These are phyloP conservation scores for Brachirus orientalis DNA, from an alignment of 2,113 vertebrate species.

Conservation along the genomic window DNA sequence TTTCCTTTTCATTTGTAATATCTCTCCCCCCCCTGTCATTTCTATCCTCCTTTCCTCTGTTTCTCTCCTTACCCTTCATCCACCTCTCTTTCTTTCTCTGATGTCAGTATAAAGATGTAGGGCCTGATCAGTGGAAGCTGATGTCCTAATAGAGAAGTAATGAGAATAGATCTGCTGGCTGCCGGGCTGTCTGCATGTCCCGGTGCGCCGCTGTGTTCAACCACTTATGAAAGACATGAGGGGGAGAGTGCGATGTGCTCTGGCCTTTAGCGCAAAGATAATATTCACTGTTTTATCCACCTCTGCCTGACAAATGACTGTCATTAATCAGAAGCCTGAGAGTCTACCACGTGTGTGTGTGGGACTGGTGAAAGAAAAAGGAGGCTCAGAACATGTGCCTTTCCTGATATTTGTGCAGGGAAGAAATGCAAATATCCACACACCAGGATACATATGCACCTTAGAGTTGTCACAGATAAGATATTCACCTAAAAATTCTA, in stretches of 20 bases:
- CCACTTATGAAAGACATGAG: conserved; percentile 78
- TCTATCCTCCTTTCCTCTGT: conserved; percentile 7
- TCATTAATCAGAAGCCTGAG: conserved; percentile 75
- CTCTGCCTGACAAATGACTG: conserved; percentile 79
- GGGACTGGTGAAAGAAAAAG: background rate
- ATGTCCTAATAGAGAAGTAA: conserved; percentile 79
- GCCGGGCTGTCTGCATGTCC: conserved; percentile 60
- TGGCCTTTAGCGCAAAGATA: conserved; percentile 78
- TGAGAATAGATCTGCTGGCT: conserved; percentile 79
- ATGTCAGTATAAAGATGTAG: conserved; percentile 71
- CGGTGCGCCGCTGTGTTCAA: conserved; percentile 65
- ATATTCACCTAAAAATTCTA: conserved; percentile 1
- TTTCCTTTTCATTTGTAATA: conserved; percentile 37
- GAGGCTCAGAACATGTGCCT: conserved; percentile 31
- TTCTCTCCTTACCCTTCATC: conserved; percentile 56
- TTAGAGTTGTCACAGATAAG: conserved; percentile 13
- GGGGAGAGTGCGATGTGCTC: conserved; percentile 62
- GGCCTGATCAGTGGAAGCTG: conserved; percentile 77
- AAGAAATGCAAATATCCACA: conserved; percentile 49
- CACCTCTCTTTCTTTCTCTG: conserved; percentile 34
- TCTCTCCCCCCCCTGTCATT: conserved; percentile 19
- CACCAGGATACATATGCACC: conserved; percentile 25
- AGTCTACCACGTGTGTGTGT: conserved; percentile 28
- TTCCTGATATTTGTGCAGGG: conserved; percentile 44
- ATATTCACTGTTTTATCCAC: conserved; percentile 82